These are phyloP conservation scores for Poecilia picta DNA, from an alignment of 2,797 vertebrate species.

Conservation along the genomic window DNA sequence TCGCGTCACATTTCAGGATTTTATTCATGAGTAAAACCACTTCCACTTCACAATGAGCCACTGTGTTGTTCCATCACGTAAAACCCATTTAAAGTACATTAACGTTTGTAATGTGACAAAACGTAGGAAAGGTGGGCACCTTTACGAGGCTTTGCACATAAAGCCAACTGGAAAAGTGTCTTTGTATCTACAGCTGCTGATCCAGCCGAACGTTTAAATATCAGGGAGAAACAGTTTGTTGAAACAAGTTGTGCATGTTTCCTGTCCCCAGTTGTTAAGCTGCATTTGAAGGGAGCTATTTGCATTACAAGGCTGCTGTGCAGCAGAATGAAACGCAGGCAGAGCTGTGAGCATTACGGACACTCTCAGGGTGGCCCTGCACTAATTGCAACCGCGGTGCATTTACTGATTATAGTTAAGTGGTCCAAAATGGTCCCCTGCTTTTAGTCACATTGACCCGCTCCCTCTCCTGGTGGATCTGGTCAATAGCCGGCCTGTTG, in stretches of 20 bases:
- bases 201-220: neutral
- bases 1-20: neutral
- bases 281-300: slow-evolving; percentile 56
- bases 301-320: slow-evolving; percentile 68
- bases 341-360: slow-evolving; percentile 61
- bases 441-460: slow-evolving; percentile 75
- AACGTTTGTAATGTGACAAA: neutral
- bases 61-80: neutral
- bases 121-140: neutral
- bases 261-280: slow-evolving; percentile 43
- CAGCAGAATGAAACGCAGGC: slow-evolving; percentile 63
- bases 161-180: slow-evolving; percentile 36
- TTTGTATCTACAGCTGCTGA: neutral
- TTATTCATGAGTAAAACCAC: neutral
- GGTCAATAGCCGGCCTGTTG: slow-evolving; percentile 74
- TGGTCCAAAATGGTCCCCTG: slow-evolving; percentile 77
- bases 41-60: neutral
- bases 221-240: neutral
- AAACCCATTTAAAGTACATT: neutral
- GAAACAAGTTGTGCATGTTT: slow-evolving; percentile 31
- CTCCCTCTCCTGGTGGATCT: slow-evolving; percentile 66
- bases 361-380: slow-evolving; percentile 71
- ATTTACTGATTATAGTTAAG: slow-evolving; percentile 82
- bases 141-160: neutral
- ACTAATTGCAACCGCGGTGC: slow-evolving; percentile 75